These are phyloP conservation scores for Drosophila melanica DNA, from an alignment of 1,140 invertebrate genomes.

Conservation along the genomic window DNA sequence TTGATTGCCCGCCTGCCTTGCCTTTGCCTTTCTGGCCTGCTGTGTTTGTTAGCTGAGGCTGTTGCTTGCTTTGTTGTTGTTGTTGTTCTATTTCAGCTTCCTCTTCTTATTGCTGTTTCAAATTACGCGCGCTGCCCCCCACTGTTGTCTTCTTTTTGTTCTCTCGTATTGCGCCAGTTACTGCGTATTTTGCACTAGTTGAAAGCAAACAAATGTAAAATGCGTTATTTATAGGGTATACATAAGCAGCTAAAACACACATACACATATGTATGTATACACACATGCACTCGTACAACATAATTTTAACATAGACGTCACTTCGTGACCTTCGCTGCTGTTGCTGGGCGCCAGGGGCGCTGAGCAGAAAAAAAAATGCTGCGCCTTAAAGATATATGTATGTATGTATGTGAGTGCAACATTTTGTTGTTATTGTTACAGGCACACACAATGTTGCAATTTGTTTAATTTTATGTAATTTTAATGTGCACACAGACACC, in stretches of 20 bases:
- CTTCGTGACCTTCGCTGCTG: slow-evolving; percentile 48
- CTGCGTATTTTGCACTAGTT: slow-evolving; percentile 41
- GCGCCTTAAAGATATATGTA: background rate
- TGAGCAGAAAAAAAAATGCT: slow-evolving; percentile 5
- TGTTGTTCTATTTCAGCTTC: slow-evolving; percentile 1
- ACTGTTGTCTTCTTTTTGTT: slow-evolving; percentile 5
- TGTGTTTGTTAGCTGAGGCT: slow-evolving; percentile 11
- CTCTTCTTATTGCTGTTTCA: background rate
- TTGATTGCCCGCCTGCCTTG: slow-evolving; percentile 17
- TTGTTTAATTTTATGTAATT: slow-evolving; percentile 49
- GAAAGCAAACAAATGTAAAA: slow-evolving; percentile 24
- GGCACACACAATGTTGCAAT: slow-evolving; percentile 8
- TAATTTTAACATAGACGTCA: slow-evolving; percentile 44
- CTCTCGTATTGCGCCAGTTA: slow-evolving; percentile 13
- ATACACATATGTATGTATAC: slow-evolving; percentile 12
- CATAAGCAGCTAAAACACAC: slow-evolving; percentile 5
- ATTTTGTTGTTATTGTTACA: slow-evolving; percentile 14
- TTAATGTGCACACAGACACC: background rate
- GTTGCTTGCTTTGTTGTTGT: slow-evolving; percentile 15
- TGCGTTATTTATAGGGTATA: slow-evolving; percentile 8
- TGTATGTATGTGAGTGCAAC: background rate
- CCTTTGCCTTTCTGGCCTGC: slow-evolving; percentile 5
- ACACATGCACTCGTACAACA: slow-evolving; percentile 8
- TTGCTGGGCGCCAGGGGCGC: slow-evolving; percentile 19
- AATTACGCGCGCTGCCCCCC: slow-evolving; percentile 9